Conservation (phyloP, 2,113 vertebrate species). For the Pelvicachromis taeniatus region DNA sequence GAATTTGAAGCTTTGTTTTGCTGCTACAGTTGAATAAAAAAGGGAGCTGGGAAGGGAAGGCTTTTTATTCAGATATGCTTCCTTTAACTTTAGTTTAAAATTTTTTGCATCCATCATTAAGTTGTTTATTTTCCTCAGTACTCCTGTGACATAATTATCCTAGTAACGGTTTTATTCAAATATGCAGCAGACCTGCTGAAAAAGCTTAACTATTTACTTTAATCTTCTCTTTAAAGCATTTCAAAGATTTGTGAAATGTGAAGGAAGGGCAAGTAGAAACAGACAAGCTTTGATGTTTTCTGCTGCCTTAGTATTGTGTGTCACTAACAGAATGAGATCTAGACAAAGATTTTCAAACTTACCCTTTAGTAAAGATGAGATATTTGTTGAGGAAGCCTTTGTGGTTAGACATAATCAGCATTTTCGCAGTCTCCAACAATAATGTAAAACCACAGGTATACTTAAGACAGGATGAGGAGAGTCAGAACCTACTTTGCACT, state of each 20-base stretch:
- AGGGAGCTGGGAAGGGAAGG: neutral
- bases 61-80: conserved; percentile 33
- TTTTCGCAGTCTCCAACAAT: conserved; percentile 60
- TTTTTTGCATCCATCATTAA: conserved; percentile 73
- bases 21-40: conserved; percentile 46
- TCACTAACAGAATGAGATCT: conserved; percentile 56
- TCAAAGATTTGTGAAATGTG: conserved; percentile 41
- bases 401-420: conserved; percentile 68
- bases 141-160: conserved; percentile 59
- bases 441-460: conserved; percentile 62
- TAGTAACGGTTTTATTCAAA: conserved; percentile 49
- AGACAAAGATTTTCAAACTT: conserved; percentile 55
- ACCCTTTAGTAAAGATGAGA: conserved; percentile 52
- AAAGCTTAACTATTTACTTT: conserved; percentile 46
- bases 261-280: conserved; percentile 37
- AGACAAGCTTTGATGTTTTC: conserved; percentile 59
- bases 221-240: conserved; percentile 31
- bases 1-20: conserved; percentile 72
- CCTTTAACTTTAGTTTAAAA: conserved; percentile 33
- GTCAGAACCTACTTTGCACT: conserved; percentile 51
- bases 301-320: conserved; percentile 32
- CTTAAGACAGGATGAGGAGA: conserved; percentile 62
- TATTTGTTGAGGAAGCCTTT: conserved; percentile 67
- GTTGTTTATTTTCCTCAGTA: conserved; percentile 54
- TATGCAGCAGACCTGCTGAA: conserved; percentile 64